Base-by-base conservation (phyloP, 2,888 invertebrate genomes). In the Pristionchus japonicus region DNA sequence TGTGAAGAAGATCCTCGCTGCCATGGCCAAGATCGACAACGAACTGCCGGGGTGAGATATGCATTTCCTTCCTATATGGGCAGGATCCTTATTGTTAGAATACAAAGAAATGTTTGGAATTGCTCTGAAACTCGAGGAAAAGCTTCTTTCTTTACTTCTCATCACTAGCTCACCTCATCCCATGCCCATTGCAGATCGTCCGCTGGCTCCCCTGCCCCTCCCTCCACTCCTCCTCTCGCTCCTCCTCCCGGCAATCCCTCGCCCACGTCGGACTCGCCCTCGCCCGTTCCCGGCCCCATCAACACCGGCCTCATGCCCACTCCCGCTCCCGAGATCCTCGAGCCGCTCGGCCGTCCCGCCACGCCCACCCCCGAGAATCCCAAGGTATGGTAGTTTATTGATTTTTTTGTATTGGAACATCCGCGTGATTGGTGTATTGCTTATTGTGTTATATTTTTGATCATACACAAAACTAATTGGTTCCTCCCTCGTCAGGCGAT, bases 1-100 rank as follows among this genome's bases (percentile, higher is more conserved):
- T 95, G 96, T 99, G 86, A 97, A 97, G 17, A 96, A 97, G 92
- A 97, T 98, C 17, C 95, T 97, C 90, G 97, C 97, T 94, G 97
- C 97, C 34, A 70, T 89, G 61, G 49, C 88, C 11, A 88, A 88
- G 86, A 47, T 57, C n/a, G 86, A 86, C 49, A 49, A 47, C 4
- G 86, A 86, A 23, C 47, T 70, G 13, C 70, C 86, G 1, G 70
- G 86, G 70, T 85, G 3, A 23, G 52, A 2, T 11, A 37, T 13
- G 13, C 37, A 6, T 34, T 37, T 3, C 4, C n/a, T 31, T 67
- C 15, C 23, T 70, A 6, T 31, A 13, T 64, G 23, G 20, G 7
- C 7, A n/a, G 64, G 7, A 47, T 9, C 47, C 6, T 13, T 9
- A 47, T 47, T 47, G 13, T 70, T 7, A 70, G 4, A 34, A 34